Evolutionary conservation across 2,113 vertebrate species (phyloP).

Genomic region (Dicentrarchus labrax): DNA sequence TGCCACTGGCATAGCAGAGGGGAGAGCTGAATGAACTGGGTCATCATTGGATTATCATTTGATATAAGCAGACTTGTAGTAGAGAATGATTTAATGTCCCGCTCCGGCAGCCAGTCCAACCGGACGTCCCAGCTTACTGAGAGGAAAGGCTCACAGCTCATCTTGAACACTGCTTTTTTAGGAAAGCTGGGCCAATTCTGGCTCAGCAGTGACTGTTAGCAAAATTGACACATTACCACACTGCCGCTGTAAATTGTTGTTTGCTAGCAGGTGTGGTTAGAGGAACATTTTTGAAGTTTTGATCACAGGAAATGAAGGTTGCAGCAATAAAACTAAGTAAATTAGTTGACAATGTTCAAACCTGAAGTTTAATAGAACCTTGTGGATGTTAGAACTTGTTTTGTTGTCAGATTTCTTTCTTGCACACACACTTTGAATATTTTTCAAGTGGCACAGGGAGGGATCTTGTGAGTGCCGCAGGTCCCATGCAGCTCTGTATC

Average conservation of each 20-base stretch:
- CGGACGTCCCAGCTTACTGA: conserved; percentile 6
- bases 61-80: conserved; percentile 57
- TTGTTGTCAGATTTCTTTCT: not conserved
- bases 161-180: not conserved
- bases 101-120: conserved; percentile 2
- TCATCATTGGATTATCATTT: conserved; percentile 77
- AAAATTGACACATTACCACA: not conserved
- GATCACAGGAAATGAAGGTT: conserved; percentile 18
- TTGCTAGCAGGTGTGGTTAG: not conserved
- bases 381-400: not conserved
- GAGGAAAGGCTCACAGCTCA: not conserved
- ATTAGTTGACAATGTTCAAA: not conserved
- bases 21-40: conserved; percentile 68
- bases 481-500: conserved; percentile 18
- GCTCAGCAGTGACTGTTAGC: not conserved
- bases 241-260: not conserved
- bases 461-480: conserved; percentile 1
- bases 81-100: conserved; percentile 41
- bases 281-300: not conserved
- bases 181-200: not conserved
- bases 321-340: conserved; percentile 17
- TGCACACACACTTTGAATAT: not conserved
- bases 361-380: not conserved
- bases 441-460: not conserved
- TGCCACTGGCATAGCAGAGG: not conserved